Evolutionary conservation across 2,113 vertebrate genomes (phyloP), one percentile per base, ranked within the genome.

Genomic region (Haemorhous mexicanus): DNA sequence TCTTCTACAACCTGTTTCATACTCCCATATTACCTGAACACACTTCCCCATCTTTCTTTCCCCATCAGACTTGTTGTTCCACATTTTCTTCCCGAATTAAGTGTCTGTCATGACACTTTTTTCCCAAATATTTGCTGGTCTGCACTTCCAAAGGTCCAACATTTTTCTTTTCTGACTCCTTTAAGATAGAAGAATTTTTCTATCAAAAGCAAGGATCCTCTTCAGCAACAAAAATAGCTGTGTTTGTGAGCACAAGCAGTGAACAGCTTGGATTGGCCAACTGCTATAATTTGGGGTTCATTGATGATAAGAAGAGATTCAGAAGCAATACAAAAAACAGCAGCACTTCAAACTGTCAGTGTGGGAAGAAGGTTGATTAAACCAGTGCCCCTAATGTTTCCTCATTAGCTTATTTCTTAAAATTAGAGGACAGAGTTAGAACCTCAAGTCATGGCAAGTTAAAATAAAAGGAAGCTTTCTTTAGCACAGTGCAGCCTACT

Each of bases 221-320:
- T 58, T 76, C 53, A 80, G 46, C 58, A 77, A 28, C 1, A 6
- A 75, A 53, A 79, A 44, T 27, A 61, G 17, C 6, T 24, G 2
- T 11, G 30, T 43, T 55, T 53, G 27, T 2, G 56, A 74, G 58
- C 23, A 39, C 13, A 23, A 75, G 35, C 23, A 50, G 53, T 7
- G 67, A 61, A 47, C 0, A 5, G 17, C 64, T 50, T 77, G 39
- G 32, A 49, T 28, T 35, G 28, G 14, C 55, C 59, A 35, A 3
- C 15, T 59, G 47, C 69, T 63, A 1, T 0, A 3, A 50, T 68
- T 55, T 52, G 0, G 1, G 16, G 41, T 53, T 41, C 27, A 6
- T 0, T 19, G 13, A 32, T 46, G n/a, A 17, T 15, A 20, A 70
- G 18, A 69, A 80, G 10, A 66, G 77, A 24, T 89, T 77, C 52